Evolutionary conservation across 1,140 invertebrate species (phyloP), one percentile per base, ranked within the genome.

Genomic region (Cydia strobilella): DNA sequence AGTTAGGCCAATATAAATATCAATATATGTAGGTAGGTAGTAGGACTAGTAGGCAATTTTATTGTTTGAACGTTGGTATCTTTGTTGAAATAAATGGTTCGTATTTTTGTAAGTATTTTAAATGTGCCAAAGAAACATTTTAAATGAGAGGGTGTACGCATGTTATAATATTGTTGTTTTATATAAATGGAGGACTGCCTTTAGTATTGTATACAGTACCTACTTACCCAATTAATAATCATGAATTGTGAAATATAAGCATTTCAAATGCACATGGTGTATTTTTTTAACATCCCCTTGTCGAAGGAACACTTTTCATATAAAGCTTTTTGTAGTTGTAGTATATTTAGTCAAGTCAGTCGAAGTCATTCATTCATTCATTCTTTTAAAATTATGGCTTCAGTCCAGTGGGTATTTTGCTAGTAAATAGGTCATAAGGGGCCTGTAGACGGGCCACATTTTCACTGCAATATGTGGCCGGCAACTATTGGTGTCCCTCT

Each of bases 51-150:
- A 59, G 20, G 20, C 6, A 23, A 59, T n/a, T n/a, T n/a, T n/a
- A n/a, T 23, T 59, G 20, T 59, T 59, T 59, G 54, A 23, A 20
- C 20, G 20, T 23, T 59, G 54, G 54, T 54, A 62, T 74, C 75
- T 75, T 78, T 78, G 76, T 80, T 78, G 72, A 76, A 78, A 74
- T 75, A 75, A 75, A 75, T 25, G 74, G 71, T 76, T 78, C 35
- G 23, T 39, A 48, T 72, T 74, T 74, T 62, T 75, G 65, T n/a
- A n/a, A n/a, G n/a, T 59, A 75, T 75, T 72, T 6, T 80, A 59
- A 80, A 80, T 77, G 69, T 74, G 73, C 73, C 73, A 54, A 73
- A 54, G 7, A 20, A 73, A 51, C 18, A 42, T 73, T 73, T 59
- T 23, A 59, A 9, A 73, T 25, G 7, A 48, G 20, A 23, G 6